Evolutionary conservation across 2,888 invertebrate species (phyloP).

Genomic region (Lucinisca nassula): DNA sequence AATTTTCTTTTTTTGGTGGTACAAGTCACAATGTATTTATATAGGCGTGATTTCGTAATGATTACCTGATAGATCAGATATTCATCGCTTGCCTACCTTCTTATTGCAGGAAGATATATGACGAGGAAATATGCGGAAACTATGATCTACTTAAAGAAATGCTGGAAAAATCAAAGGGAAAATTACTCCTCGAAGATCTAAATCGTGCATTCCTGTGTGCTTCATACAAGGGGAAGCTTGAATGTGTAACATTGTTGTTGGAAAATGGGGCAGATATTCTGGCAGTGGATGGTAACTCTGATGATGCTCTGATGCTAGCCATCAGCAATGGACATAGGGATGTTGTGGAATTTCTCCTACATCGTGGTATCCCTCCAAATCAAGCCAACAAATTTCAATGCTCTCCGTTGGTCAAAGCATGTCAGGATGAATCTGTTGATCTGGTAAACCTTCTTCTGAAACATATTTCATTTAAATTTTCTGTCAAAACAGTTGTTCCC

Average conservation of each 20-base stretch:
- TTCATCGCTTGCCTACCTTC: neutral
- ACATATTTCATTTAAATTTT: neutral
- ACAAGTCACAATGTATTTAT: no score
- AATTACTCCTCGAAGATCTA: constrained; percentile 30
- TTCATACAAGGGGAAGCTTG: constrained; percentile 48
- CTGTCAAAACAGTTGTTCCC: neutral
- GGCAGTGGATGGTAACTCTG: constrained; percentile 54
- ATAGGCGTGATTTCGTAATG: no score
- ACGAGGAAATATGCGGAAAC: neutral
- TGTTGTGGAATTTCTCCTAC: constrained; percentile 30
- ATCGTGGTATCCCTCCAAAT: constrained; percentile 35
- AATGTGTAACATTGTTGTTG: constrained; percentile 52
- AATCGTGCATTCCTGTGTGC: constrained; percentile 54
- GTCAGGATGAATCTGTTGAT: neutral
- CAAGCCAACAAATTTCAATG: constrained; percentile 43
- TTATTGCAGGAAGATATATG: neutral
- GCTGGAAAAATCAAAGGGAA: neutral
- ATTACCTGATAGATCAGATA: no score
- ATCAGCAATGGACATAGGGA: constrained; percentile 43
- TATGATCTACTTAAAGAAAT: neutral
- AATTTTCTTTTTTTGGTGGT: no score
- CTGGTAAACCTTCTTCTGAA: neutral
- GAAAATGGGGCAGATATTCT: constrained; percentile 34
- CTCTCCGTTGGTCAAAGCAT: neutral
- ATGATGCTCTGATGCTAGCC: constrained; percentile 53